Base-by-base conservation (phyloP, 2,888 invertebrate species). In the Philonicus albiceps region DNA sequence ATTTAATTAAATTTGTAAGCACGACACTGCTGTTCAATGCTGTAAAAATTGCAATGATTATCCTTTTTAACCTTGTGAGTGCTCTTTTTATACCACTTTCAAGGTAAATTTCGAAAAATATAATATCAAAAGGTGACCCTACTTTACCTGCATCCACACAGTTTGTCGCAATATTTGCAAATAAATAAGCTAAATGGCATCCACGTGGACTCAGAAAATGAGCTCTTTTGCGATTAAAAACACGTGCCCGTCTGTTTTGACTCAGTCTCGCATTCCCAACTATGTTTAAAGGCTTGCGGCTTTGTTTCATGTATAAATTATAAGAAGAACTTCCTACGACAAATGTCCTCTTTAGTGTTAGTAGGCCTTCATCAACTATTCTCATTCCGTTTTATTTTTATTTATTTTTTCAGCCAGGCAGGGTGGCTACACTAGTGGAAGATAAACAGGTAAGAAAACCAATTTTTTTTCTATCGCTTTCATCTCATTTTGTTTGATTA, bases 361-460 rank as follows among this genome's bases (percentile, higher is more conserved):
- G 64, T 22, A 22, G 27, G 27, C 64, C 64, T 64, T 64, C 64
- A 64, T 55, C 31, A 55, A 55, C 22, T 37, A 22, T 84, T 84
- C 64, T 81, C 22, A 72, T n/a, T 76, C n/a, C 16, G 73, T 76
- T 75, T 76, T 74, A 85, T 84, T 74, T 37, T 43, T 43, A 16
- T 76, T 74, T 76, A 78, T 83, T 84, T 91, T 95, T 95, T 88
- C 94, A 98, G 98, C 98, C 98, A 87, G 98, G 98, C 86, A 94
- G 98, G 90, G 98, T 98, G 53, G 98, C 96, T 13, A 98, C 98
- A 30, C 93, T 98, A 80, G 93, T 98, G 86, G 95, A 96, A 91
- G 95, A 96, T 90, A 94, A 94, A 90, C 95, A 96, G 94, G 97
- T 98, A 93, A 94, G 94, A 91, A 75, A 81, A 37, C n/a, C 8